Evolutionary conservation across 2,888 invertebrate species (phyloP).

Genomic region (Dione juno): DNA sequence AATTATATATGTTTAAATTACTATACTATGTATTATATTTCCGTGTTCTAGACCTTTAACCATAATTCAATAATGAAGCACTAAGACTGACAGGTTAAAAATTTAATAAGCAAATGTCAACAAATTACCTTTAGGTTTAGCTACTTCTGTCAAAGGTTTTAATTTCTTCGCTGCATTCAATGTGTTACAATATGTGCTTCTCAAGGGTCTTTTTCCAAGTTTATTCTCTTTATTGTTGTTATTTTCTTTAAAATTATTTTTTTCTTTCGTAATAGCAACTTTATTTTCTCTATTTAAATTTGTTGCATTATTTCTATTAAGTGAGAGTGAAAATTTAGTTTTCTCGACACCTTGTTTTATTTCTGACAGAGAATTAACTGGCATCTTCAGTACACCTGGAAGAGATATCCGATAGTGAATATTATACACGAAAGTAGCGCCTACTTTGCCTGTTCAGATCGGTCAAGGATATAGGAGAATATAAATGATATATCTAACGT

Average conservation of each 20-base stretch:
- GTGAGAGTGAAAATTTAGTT: slow-evolving; percentile 72
- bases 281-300: slow-evolving; percentile 68
- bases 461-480: slow-evolving; percentile 68
- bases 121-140: slow-evolving; percentile 61
- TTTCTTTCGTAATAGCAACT: slow-evolving; percentile 59
- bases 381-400: slow-evolving; percentile 83
- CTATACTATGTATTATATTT: background rate
- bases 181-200: slow-evolving; percentile 68
- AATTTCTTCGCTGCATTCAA: slow-evolving; percentile 74
- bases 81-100: slow-evolving; percentile 27
- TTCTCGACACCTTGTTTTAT: slow-evolving; percentile 75
- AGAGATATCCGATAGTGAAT: slow-evolving; percentile 47
- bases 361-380: slow-evolving; percentile 76
- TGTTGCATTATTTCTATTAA: slow-evolving; percentile 75
- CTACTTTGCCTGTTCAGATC: slow-evolving; percentile 64
- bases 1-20: background rate
- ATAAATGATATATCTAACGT: slow-evolving; percentile 50
- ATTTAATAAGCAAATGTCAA: slow-evolving; percentile 22
- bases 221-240: slow-evolving; percentile 73
- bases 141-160: slow-evolving; percentile 66
- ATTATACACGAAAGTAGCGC: slow-evolving; percentile 35
- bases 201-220: slow-evolving; percentile 68
- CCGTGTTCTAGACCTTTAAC: slow-evolving; percentile 15
- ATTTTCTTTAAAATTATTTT: slow-evolving; percentile 53
- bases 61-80: slow-evolving; percentile 25